Evolutionary conservation across 2,888 invertebrate species (phyloP), one percentile per base, ranked within the genome.

Genomic region (Coronaproctus castanopsis): DNA sequence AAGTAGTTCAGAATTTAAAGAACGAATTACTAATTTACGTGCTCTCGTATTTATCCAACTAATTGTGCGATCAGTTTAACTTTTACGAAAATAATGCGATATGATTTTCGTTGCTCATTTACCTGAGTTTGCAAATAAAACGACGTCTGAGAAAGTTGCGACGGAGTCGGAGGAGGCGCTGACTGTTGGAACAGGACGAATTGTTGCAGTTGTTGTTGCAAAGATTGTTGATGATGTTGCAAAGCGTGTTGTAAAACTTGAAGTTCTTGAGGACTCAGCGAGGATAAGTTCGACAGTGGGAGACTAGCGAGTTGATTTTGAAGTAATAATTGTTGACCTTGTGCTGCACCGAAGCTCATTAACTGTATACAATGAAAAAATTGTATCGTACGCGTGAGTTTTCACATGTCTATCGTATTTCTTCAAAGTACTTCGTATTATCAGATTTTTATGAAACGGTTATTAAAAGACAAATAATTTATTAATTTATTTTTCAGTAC

Each of bases 101-200:
- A n/a, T n/a, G n/a, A n/a, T n/a, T n/a, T n/a, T n/a, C n/a, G n/a
- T n/a, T n/a, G n/a, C n/a, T n/a, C 50, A 66, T 69, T 68, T 69
- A 82, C 82, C 78, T 82, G 85, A 72, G 85, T 85, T 70, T 85
- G 85, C 58, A 86, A 72, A 70, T 85, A 80, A 69, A 85, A 83
- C 69, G 85, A 85, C 21, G 83, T 78, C 66, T 80, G 80, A 3
- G 82, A 75, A 53, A 76, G 74, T 18, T 63, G 64, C 52, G 59
- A 58, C 36, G 63, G 58, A 49, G 61, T 59, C 20, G 62, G 58
- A 21, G 59, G 58, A 20, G 54, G 58, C 2, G 61, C 57, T n/a
- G 53, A 54, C 23, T 57, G 59, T 65, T 77, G 80, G 67, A 81
- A 76, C 74, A 81, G 76, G 59, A 81, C 78, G 66, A 81, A 75